A percentile compares a stretch with the other conserved stretches of the same genome.
Evolutionary conservation across 2,797 vertebrate genomes (phyloP).

Genomic region (Pangasius larnaudii): DNA sequence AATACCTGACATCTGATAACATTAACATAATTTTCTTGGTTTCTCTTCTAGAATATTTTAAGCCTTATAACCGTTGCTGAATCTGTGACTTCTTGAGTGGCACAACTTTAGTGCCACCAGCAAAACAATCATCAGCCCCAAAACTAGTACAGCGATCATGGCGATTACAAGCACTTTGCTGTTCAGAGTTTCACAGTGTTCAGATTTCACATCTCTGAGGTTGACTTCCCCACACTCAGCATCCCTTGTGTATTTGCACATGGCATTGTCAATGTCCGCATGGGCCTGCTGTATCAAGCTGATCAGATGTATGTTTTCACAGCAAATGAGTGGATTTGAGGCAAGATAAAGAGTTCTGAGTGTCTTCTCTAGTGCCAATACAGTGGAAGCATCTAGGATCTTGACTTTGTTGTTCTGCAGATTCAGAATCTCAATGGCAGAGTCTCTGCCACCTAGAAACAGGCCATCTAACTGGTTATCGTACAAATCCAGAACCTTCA

Average conservation of each 20-base stretch:
- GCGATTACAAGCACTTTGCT: constrained; percentile 69
- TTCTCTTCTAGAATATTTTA: constrained; percentile 52
- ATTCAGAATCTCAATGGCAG: constrained; percentile 86
- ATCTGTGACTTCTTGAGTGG: constrained; percentile 62
- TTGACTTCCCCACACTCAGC: constrained; percentile 76
- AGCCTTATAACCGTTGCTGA: constrained; percentile 67
- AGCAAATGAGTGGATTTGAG: constrained; percentile 92
- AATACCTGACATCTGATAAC: background rate
- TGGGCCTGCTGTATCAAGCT: constrained; percentile 80
- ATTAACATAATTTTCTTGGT: constrained; percentile 14
- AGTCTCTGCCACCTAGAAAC: constrained; percentile 78
- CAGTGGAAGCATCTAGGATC: constrained; percentile 78
- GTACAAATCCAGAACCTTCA: constrained; percentile 86
- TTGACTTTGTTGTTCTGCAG: constrained; percentile 89
- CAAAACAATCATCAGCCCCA: constrained; percentile 47
- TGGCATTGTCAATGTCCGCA: constrained; percentile 78
- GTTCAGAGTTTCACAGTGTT: constrained; percentile 81
- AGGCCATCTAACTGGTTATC: constrained; percentile 84
- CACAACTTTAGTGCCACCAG: constrained; percentile 66
- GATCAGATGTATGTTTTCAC: constrained; percentile 83
- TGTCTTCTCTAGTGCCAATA: constrained; percentile 80
- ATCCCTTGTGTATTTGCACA: constrained; percentile 75
- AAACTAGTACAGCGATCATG: constrained; percentile 59
- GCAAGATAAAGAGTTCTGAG: constrained; percentile 87
- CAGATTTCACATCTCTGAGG: constrained; percentile 72